Base-by-base conservation (phyloP, 2,888 invertebrate genomes). In the Elysia crispata region DNA sequence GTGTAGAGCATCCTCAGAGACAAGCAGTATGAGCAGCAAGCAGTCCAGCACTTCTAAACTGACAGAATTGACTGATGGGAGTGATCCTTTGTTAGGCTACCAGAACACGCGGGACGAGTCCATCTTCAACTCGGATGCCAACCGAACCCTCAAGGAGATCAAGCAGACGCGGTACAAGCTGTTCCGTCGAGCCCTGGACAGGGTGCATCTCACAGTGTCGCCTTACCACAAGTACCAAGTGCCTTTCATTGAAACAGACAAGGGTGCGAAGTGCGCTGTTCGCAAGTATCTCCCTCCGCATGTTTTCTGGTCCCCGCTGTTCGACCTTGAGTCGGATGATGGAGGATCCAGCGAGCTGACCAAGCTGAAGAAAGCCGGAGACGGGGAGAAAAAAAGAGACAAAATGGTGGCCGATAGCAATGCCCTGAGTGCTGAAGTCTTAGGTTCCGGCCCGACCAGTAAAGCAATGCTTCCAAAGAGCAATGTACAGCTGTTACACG, bases 231-330 rank as follows among this genome's bases (percentile, higher is more conserved):
- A 95, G 80, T 96, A 96, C 88, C 95, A 96, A 0, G 94, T 97
- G 78, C 98, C 99, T 0, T 97, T 95, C 92, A 92, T 98, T 83
- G 97, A 97, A 92, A 96, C 97, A 0, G 96, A 97, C 89, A 93
- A 93, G 18, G 97, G 97, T 0, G 94, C 95, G 66, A 95, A 95
- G 85, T 97, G 97, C 82, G 85, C 94, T 50, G 92, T 97, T 74
- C 94, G 96, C 25, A 93, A 93, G 73, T 96, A 95, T 90, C 96
- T 96, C 85, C 95, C 96, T 0, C 93, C 94, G 25, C 95, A 95
- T 85, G 93, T 96, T 8, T 96, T 95, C 89, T 95, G 94, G 92
- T 96, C 96, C 0, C 76, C 81, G 15, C 79, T 86, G 66, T 87
- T 89, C 77, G 85, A 87, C 81, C 85, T 84, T 13, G 83, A 85